Conservation (phyloP, 37 sponge, comb jelly and placozoan species). For the Mnemiopsis leidyi region DNA sequence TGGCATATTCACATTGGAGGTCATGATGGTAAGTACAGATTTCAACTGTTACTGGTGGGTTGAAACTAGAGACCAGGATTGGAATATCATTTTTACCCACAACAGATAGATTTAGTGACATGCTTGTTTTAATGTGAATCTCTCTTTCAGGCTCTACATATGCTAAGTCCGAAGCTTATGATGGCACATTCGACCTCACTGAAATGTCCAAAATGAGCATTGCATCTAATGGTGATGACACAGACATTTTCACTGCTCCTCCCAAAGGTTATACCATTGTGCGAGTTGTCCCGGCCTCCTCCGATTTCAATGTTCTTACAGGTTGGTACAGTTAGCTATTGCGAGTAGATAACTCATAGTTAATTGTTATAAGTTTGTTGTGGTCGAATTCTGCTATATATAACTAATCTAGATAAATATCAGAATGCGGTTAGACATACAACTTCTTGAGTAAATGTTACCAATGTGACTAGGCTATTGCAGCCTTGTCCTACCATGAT, state of each 20-base stretch:
- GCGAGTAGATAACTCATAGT: not conserved
- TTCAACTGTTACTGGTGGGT: too few relatives aligned
- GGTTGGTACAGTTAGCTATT: not conserved
- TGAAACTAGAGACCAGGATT: too few relatives aligned
- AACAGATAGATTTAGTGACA: too few relatives aligned
- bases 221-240: not conserved
- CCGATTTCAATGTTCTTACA: conserved; percentile 36
- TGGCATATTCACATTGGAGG: conserved; percentile 55
- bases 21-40: conserved; percentile 52
- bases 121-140: too few relatives aligned
- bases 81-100: too few relatives aligned
- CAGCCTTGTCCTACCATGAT: too few relatives aligned
- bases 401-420: too few relatives aligned
- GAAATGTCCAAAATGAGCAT: conserved; percentile 3
- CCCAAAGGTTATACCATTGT: not conserved
- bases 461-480: too few relatives aligned
- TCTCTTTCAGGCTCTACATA: not conserved
- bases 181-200: not conserved
- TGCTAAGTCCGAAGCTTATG: conserved; percentile 17
- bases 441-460: too few relatives aligned
- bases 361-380: too few relatives aligned
- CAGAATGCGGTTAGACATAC: too few relatives aligned
- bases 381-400: too few relatives aligned
- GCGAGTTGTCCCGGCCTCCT: not conserved
- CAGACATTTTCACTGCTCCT: not conserved